A percentile compares a stretch with the other conserved stretches of the same genome.
Conservation (phyloP, 1,140 invertebrate genomes). For the Drosophila sturtevanti region DNA sequence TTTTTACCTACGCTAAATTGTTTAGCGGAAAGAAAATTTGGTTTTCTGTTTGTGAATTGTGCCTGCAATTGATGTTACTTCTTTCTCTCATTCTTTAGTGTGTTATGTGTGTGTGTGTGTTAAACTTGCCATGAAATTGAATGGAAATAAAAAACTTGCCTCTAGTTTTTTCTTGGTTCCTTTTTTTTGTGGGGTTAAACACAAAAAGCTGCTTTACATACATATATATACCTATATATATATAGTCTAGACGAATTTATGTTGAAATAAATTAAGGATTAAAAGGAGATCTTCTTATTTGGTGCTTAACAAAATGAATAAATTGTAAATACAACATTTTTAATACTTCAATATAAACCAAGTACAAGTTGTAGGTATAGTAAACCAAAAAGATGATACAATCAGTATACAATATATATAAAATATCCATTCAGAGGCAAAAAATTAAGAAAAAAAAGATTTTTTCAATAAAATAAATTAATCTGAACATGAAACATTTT, state of each 20-base stretch:
- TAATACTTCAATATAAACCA: no score
- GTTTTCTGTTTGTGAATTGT: constrained; percentile 20
- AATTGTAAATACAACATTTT: no score
- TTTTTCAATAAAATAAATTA: no score
- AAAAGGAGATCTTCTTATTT: not conserved
- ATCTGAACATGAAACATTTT: no score
- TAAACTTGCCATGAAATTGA: constrained; percentile 78
- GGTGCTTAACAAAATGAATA: no score
- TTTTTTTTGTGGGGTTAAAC: not conserved
- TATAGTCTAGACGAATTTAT: not conserved
- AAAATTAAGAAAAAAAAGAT: no score
- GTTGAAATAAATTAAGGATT: not conserved
- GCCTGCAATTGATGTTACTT: constrained; percentile 71
- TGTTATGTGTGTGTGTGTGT: constrained; percentile 21
- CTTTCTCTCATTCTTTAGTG: constrained; percentile 10
- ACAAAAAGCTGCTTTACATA: not conserved
- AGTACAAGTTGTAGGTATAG: no score
- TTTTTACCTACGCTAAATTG: constrained; percentile 52
- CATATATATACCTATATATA: no score
- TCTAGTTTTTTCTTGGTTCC: not conserved
- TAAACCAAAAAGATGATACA: no score
- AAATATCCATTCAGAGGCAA: no score
- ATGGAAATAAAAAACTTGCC: constrained; percentile 15
- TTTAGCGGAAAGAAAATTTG: constrained; percentile 44
- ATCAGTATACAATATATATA: no score